Evolutionary conservation across 2,888 invertebrate species (phyloP), one percentile per base, ranked within the genome.

Genomic region (Himalopsyche japonica): DNA sequence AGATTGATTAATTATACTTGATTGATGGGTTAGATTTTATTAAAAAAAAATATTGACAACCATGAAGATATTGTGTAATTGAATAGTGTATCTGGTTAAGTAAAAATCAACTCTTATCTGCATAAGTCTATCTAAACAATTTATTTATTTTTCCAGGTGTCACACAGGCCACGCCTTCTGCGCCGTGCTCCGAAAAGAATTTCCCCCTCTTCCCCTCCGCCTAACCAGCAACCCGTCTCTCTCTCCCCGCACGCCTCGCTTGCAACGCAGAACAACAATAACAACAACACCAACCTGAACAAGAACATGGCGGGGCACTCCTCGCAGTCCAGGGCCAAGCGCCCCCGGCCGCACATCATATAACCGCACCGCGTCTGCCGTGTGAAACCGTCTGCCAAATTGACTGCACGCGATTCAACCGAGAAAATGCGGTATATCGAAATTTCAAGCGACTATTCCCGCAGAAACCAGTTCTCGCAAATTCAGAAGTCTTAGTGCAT

Each of bases 151-250:
- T 70, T 34, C 3, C 82, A 84, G 84, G 79, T 64, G 12, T 43
- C 79, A 3, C 84, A 86, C 77, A 84, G 83, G 57, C 86, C 86
- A 12, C 76, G 86, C 43, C 57, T 86, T 3, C 81, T 86, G 57
- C 82, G 84, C 12, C 79, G 70, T 32, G 84, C 85, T 32, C 85
- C 86, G 18, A 86, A 86, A 70, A 70, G 86, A 20, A 82, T 84
- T 12, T 77, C 78, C 27, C 20, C 49, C n/a, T 64, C 43, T 10
- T 24, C 76, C 20, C 57, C 30, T n/a, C 57, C 57, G 57, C 57
- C 57, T 57, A 57, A 57, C 24, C 76, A 83, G 24, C 76, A 80
- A n/a, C 30, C 49, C 43, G 76, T 37, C 37, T 76, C 64, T 20
- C 78, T 83, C 49, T 57, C 57, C 20, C 57, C 20, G 24, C 57